Base-by-base conservation (phyloP, 2,113 vertebrate genomes). In the Ciconia maguari region DNA sequence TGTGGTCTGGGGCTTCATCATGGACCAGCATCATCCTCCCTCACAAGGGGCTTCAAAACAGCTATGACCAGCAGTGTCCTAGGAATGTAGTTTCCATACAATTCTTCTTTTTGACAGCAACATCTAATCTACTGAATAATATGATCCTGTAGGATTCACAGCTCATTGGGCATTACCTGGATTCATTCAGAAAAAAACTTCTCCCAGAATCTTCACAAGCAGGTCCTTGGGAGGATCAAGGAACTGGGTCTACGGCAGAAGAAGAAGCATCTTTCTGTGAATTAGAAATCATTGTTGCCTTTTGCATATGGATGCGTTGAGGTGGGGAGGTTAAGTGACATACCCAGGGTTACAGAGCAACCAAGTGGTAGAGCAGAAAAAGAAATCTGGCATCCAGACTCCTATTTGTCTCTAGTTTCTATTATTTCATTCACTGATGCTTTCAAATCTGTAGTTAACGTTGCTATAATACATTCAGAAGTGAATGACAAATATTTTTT, bases 401-500 rank as follows among this genome's bases (percentile, higher is more conserved):
- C 58, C 26, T 83, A 9, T 80, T 93, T 74, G 41, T 84, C 78
- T 85, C 41, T 70, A 42, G 29, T 88, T 95, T 93, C 71, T 81
- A 46, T 83, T 90, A 75, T 91, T 2, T 94, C 62, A 57, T 83
- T 89, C 13, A 7, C n/a, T 68, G 58, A 48, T 95, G 38, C 58
- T 80, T 97, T 94, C 84, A 74, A 60, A 93, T 91, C 55, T 85
- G 44, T 36, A 64, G 71, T 75, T 93, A 91, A 8, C 8, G 0
- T 77, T 77, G 32, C 29, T 79, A 38, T 74, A 86, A 94, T 69
- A 30, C 34, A 34, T 90, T 94, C 60, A 69, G 81, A 94, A 92
- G 84, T 76, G 32, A 95, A 93, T 70, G 64, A 83, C 92, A 89
- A 90, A 44, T 65, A 13, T 58, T 89, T 93, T 81, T 94, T 83